A percentile compares a stretch with the other conserved stretches of the same genome.
Evolutionary conservation across 2,797 vertebrate genomes (phyloP).

Genomic region (Chelmon rostratus): DNA sequence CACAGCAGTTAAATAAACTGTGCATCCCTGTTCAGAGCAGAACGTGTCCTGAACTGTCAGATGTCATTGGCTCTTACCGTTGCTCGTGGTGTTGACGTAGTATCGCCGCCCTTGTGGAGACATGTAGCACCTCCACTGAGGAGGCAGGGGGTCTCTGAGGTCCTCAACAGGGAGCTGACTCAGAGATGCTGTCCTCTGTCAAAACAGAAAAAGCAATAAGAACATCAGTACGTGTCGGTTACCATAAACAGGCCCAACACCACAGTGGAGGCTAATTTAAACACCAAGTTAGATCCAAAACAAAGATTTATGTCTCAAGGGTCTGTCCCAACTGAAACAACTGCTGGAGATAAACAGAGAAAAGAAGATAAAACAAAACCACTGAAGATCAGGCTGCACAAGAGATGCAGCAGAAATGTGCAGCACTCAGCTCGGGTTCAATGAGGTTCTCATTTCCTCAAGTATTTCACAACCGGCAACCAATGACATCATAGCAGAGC

Average conservation of each 20-base stretch:
- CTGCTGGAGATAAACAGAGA: constrained; percentile 21
- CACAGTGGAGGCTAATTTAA: not conserved
- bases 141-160: constrained; percentile 87
- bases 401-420: constrained; percentile 11
- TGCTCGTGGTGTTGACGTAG: constrained; percentile 96
- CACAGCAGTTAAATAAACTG: no score
- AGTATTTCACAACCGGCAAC: constrained; percentile 70
- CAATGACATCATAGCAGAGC: constrained; percentile 63
- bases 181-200: constrained; percentile 92
- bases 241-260: constrained; percentile 8
- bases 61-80: constrained; percentile 87
- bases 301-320: constrained; percentile 18
- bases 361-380: constrained; percentile 7
- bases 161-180: constrained; percentile 91
- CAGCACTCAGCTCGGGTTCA: constrained; percentile 40
- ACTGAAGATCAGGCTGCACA: not conserved
- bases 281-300: not conserved
- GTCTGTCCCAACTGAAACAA: constrained; percentile 14
- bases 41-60: not conserved
- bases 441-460: constrained; percentile 68
- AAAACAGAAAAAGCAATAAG: constrained; percentile 51
- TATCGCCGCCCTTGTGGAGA: constrained; percentile 95
- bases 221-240: constrained; percentile 8
- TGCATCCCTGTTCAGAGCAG: not conserved
- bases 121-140: constrained; percentile 96